Base-by-base conservation (phyloP, 2,888 invertebrate species). In the Amphimallon solstitiale region DNA sequence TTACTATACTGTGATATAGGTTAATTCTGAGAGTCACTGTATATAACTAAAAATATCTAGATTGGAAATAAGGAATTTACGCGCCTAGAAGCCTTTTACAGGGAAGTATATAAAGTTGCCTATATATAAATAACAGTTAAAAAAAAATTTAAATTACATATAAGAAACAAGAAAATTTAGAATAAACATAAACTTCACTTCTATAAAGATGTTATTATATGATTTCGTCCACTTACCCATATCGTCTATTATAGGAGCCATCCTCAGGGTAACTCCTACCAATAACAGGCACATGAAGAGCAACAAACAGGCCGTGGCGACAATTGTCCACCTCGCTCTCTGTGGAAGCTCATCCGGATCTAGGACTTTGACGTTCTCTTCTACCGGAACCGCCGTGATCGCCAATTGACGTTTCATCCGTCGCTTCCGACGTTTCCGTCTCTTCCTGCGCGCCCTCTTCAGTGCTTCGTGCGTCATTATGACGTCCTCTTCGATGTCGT, bases 171-270 rank as follows among this genome's bases (percentile, higher is more conserved):
- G n/a, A n/a, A n/a, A n/a, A n/a, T n/a, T n/a, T n/a, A 23, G 23
- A 23, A 2, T 2, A 23, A 23, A 23, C 5, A 23, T 23, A 23
- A 23, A 23, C 23, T 4, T n/a, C n/a, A 23, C 5, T 23, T 23
- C 23, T 23, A 23, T 23, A n/a, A 38, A 38, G 29, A 29, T 5
- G 12, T 15, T 15, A 10, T 15, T 5, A 45, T 9, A 10, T 15
- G 17, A 61, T 21, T 34, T 23, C 35, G 40, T 14, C 74, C 17
- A 89, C 93, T 91, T 84, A 96, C 96, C 95, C 92, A 96, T 93
- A 78, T 95, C 95, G 80, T 97, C 96, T 77, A 97, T 97, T 73
- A 96, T 91, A 9, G 96, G 96, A 10, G 96, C 95, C 94, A 97
- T 95, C 70, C 95, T 86, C 29, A 97, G 85, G 2, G 96, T 96